Percentiles rank a stretch among this genome's conserved stretches.
Evolutionary conservation across 2,888 invertebrate genomes (phyloP).

Genomic region (Agrochola lota): DNA sequence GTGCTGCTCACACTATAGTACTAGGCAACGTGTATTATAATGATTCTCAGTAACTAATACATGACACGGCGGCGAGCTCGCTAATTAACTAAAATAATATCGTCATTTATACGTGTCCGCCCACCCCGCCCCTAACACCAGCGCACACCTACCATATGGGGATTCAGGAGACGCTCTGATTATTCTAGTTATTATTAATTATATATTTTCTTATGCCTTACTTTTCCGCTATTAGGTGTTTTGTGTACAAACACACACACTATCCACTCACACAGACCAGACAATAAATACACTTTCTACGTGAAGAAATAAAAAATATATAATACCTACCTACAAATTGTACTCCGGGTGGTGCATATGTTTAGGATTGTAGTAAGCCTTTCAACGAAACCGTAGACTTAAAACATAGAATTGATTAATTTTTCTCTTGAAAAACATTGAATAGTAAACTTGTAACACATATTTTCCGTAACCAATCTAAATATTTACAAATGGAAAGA

Average conservation of each 20-base stretch:
- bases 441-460: neutral
- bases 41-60: conserved; percentile 30
- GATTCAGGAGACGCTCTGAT: neutral
- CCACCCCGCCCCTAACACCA: conserved; percentile 2
- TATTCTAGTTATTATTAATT: conserved; percentile 8
- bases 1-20: conserved; percentile 3
- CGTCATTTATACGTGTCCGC: conserved; percentile 55
- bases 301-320: neutral
- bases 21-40: neutral
- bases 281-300: neutral
- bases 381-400: neutral
- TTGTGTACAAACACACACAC: neutral
- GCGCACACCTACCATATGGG: neutral
- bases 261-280: neutral
- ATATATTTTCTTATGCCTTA: neutral
- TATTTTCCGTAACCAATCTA: neutral
- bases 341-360: no score
- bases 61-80: conserved; percentile 23
- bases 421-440: neutral
- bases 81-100: conserved; percentile 63
- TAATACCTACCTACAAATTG: neutral
- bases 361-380: neutral
- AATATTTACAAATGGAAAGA: neutral
- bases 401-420: neutral
- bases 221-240: neutral